Base-by-base conservation (phyloP, 1,140 invertebrate genomes). In the Aphaenogaster floridana region DNA sequence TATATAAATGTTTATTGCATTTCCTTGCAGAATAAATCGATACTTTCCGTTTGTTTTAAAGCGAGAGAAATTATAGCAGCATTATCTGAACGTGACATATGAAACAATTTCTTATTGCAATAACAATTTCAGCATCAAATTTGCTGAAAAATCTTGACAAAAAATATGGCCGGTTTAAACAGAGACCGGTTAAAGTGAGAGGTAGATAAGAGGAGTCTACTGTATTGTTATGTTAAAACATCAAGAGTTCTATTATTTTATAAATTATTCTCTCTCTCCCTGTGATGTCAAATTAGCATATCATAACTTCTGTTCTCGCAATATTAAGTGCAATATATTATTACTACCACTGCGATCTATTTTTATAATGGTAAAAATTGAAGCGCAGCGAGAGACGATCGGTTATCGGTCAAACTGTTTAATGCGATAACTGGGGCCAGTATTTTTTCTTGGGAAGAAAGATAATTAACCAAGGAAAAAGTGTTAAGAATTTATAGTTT, bases 381-480 rank as follows among this genome's bases (percentile, higher is more conserved):
- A 69, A 80, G 15, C 63, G 15, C 63, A 13, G 28, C 42, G 34
- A 28, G 48, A 17, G 48, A 39, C 17, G 17, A 69, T 63, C 17
- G 17, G 21, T 42, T 76, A 59, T 42, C 42, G 59, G 17, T 42
- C 15, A 28, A 54, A 66, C 28, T 45, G n/a, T 28, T 72, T 59
- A 83, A 42, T 21, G 39, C 68, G 39, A 83, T 8, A 64, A 28
- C 21, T 71, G 64, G 48, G 50, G 79, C 39, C 52, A 59, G 80
- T 13, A 48, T 61, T 42, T 28, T 50, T 71, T 72, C 57, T 48
- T 39, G 13, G 21, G 9, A 59, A 42, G 17, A 59, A 83, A 59
- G 50, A 59, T 36, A 83, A 66, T 79, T 17, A 36, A 71, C n/a
- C 34, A 63, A 45, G 15, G 50, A 7, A 74, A 74, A 36, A 21